Conservation (phyloP, 2,888 invertebrate genomes). For the Sipunculus nudus region DNA sequence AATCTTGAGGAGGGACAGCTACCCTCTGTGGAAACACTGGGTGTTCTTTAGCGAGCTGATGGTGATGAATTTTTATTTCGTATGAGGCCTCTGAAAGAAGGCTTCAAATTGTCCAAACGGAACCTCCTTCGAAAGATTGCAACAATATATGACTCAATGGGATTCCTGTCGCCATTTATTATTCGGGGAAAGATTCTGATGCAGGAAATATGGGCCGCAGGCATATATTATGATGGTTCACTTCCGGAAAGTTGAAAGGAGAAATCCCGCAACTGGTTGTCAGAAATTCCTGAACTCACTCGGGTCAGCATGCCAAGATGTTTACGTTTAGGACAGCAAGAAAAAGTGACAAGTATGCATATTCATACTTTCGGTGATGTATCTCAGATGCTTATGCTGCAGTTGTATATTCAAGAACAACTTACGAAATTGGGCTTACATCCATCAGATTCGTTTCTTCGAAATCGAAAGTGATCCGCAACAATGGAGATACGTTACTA, state of each 20-base stretch:
- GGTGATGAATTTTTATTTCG: slow-evolving; percentile 6
- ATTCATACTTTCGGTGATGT: slow-evolving; percentile 20
- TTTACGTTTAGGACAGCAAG: not conserved
- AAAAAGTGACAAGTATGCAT: not conserved
- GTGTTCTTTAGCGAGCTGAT: slow-evolving; percentile 13
- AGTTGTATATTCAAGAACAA: not conserved
- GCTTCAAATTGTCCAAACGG: too few species aligned
- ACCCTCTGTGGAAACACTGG: slow-evolving; percentile 14
- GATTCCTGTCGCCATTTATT: slow-evolving; percentile 7
- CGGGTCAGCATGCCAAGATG: slow-evolving; percentile 10
- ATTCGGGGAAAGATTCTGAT: slow-evolving; percentile 9
- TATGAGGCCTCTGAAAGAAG: not conserved
- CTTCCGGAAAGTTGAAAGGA: not conserved
- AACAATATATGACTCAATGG: slow-evolving; percentile 4
- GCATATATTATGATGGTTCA: slow-evolving; percentile 17
- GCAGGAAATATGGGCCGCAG: slow-evolving; percentile 17
- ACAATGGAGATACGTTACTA: too few species aligned
- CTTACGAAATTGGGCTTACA: not conserved
- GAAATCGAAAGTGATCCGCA: slow-evolving; percentile 13
- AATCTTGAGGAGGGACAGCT: slow-evolving; percentile 5
- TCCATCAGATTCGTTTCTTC: slow-evolving; percentile 1
- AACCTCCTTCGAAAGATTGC: not conserved
- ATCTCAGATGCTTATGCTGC: slow-evolving; percentile 21
- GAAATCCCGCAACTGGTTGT: slow-evolving; percentile 5
- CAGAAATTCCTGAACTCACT: slow-evolving; percentile 5